These are phyloP conservation scores for Epinephelus malabaricus DNA, from an alignment of 2,797 vertebrate genomes.

Conservation along the genomic window DNA sequence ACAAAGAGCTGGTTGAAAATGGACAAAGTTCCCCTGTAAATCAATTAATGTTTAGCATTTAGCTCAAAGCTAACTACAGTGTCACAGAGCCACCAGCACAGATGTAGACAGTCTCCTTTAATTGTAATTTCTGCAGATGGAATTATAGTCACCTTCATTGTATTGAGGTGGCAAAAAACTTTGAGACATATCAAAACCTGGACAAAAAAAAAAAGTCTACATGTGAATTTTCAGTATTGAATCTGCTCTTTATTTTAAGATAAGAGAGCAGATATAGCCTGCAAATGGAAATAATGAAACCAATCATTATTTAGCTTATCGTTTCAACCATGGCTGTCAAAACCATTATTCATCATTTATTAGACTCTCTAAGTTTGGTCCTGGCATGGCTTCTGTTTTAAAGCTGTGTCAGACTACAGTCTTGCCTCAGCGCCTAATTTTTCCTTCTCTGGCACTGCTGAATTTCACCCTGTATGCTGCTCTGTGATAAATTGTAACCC, in stretches of 20 bases:
- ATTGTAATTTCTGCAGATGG: no score
- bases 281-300: not conserved
- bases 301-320: not conserved
- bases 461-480: constrained; percentile 9
- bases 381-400: constrained; percentile 12
- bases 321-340: not conserved
- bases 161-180: not conserved
- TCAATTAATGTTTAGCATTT: no score
- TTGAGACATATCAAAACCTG: not conserved
- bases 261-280: not conserved
- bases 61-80: no score
- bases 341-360: not conserved
- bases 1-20: no score
- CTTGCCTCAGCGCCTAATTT: not conserved
- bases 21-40: no score
- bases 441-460: constrained; percentile 16
- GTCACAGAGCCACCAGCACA: no score
- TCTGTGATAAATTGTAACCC: constrained; percentile 39
- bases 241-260: not conserved
- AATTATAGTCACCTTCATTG: not conserved
- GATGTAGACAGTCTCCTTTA: no score
- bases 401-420: constrained; percentile 12
- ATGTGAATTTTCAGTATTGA: no score
- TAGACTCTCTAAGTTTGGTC: not conserved
- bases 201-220: not conserved